These are phyloP conservation scores for Drosophila atroscutellata DNA, from an alignment of 2,888 invertebrate species.

Conservation along the genomic window DNA sequence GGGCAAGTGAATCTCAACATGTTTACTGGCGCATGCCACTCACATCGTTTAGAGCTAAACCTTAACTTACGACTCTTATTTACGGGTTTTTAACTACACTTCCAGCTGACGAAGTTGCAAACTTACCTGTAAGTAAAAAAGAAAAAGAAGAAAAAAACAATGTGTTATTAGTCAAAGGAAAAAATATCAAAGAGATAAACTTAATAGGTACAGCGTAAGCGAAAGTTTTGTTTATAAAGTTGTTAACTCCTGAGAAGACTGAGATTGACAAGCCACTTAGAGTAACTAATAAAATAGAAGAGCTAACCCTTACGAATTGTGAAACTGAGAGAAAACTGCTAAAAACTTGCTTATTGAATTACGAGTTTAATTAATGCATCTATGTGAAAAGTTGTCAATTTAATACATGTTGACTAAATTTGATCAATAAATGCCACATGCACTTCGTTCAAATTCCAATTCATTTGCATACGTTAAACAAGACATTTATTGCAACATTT, in stretches of 20 bases:
- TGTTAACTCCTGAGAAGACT: background rate
- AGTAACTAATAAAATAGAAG: background rate
- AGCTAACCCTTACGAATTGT: background rate
- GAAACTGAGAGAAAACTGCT: background rate
- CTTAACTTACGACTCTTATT: constrained; percentile 24
- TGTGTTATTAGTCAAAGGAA: constrained; percentile 7
- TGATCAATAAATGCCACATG: background rate
- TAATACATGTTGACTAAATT: background rate
- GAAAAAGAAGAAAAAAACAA: background rate
- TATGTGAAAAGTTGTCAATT: too few relatives aligned
- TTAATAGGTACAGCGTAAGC: background rate
- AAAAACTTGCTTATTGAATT: background rate
- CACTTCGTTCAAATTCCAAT: background rate
- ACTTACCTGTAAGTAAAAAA: constrained; percentile 48
- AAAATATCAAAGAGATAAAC: background rate
- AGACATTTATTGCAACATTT: constrained; percentile 11
- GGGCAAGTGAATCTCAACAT: constrained; percentile 16
- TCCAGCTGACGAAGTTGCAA: constrained; percentile 13
- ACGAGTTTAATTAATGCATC: background rate
- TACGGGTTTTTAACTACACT: constrained; percentile 3
- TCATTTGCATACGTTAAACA: background rate
- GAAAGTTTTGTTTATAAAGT: background rate
- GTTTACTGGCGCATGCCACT: constrained; percentile 11
- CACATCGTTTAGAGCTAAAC: constrained; percentile 7
- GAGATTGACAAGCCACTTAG: background rate